A percentile compares a stretch with the other conserved stretches of the same genome.
Evolutionary conservation across 2,113 vertebrate genomes (phyloP).

Genomic region (Microcebus ravelobensis): DNA sequence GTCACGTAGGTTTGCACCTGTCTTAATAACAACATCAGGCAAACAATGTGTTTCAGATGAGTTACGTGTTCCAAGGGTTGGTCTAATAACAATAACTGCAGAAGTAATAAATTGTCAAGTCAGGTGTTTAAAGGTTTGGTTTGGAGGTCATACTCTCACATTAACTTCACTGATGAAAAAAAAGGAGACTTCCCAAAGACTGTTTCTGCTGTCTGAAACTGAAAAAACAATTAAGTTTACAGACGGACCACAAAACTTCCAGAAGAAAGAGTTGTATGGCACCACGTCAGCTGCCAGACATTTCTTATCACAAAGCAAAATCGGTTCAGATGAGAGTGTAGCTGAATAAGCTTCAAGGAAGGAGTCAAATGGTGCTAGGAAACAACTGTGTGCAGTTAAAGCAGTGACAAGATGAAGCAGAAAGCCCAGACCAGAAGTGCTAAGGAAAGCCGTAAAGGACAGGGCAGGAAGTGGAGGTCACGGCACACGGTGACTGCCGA

Average conservation of each 20-base stretch:
- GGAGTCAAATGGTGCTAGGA: background rate
- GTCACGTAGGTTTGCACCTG: background rate
- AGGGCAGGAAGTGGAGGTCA: background rate
- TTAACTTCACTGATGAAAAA: conserved; percentile 67
- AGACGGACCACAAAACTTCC: background rate
- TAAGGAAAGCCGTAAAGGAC: background rate
- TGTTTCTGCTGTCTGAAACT: conserved; percentile 9
- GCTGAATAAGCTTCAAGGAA: background rate
- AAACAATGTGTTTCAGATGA: conserved; percentile 27
- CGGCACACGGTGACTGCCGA: background rate
- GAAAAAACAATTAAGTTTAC: background rate
- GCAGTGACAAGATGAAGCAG: background rate
- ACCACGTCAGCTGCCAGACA: background rate
- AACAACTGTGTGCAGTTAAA: background rate
- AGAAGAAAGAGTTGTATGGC: background rate
- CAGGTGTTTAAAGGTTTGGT: conserved; percentile 44
- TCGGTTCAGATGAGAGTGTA: background rate
- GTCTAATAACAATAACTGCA: background rate
- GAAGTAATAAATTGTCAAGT: conserved; percentile 47
- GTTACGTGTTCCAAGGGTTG: conserved; percentile 8
- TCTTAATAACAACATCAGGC: background rate
- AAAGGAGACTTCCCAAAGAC: conserved; percentile 31
- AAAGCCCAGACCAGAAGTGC: background rate
- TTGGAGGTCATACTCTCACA: conserved; percentile 39
- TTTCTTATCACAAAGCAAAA: background rate